These are phyloP conservation scores for Nanorana parkeri DNA, from an alignment of 2,113 vertebrate genomes.

Conservation along the genomic window DNA sequence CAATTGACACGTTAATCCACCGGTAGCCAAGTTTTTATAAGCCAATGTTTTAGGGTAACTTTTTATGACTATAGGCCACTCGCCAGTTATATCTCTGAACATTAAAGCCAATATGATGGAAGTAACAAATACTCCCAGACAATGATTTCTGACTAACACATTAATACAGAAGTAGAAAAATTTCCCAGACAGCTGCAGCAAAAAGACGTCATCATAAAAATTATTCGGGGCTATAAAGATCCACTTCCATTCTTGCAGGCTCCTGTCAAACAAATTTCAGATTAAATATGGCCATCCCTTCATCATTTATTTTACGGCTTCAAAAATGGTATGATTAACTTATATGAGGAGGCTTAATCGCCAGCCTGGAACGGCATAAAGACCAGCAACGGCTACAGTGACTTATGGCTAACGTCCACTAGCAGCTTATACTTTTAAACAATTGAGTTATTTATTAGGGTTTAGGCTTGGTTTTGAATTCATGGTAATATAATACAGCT, in stretches of 20 bases:
- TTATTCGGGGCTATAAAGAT: conserved; percentile 13
- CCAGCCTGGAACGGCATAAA: not conserved
- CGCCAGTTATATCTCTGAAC: conserved; percentile 2
- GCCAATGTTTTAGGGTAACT: too few relatives aligned
- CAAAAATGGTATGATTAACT: not conserved
- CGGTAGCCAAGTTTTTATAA: too few relatives aligned
- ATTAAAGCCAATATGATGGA: not conserved
- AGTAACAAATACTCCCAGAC: not conserved
- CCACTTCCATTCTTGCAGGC: not conserved
- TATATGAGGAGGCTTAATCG: too few relatives aligned
- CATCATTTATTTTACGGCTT: not conserved
- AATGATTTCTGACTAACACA: not conserved
- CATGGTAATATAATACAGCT: not conserved
- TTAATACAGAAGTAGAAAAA: conserved; percentile 9
- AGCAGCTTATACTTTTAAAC: not conserved
- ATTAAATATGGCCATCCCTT: conserved; percentile 28
- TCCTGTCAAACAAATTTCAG: conserved; percentile 28
- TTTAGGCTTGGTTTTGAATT: not conserved
- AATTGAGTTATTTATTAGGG: not conserved
- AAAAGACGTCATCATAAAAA: not conserved
- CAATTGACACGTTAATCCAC: too few relatives aligned
- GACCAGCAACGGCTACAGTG: not conserved
- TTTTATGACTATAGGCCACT: not conserved
- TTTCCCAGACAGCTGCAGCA: not conserved
- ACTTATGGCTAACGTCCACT: not conserved